Conservation (phyloP, 2,888 invertebrate species). For the Diarsia dahlii region DNA sequence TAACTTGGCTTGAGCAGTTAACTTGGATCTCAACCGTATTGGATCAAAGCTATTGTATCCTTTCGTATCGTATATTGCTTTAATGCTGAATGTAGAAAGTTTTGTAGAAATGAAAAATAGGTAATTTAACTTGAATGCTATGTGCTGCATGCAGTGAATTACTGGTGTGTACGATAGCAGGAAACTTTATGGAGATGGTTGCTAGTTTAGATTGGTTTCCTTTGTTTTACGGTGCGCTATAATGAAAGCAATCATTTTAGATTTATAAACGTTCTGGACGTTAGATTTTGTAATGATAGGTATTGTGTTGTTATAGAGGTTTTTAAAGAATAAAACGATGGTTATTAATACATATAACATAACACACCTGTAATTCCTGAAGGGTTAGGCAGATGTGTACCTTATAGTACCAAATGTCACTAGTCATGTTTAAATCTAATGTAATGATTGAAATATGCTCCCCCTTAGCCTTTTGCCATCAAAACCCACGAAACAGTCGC, state of each 20-base stretch:
- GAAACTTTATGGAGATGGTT: constrained; percentile 44
- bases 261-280: constrained; percentile 18
- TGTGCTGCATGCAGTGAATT: constrained; percentile 48
- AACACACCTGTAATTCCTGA: too few relatives aligned
- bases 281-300: not conserved
- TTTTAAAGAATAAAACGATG: not conserved
- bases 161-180: constrained; percentile 28
- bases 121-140: constrained; percentile 47
- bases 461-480: too few relatives aligned
- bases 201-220: constrained; percentile 46
- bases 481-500: too few relatives aligned
- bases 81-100: constrained; percentile 42
- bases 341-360: not conserved
- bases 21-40: constrained; percentile 48
- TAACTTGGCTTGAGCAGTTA: constrained; percentile 60
- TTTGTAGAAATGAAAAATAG: constrained; percentile 50
- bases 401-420: too few relatives aligned
- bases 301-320: not conserved
- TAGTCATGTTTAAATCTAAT: too few relatives aligned
- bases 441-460: too few relatives aligned
- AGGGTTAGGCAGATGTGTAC: too few relatives aligned
- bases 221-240: constrained; percentile 40
- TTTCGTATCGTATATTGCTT: constrained; percentile 28
- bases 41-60: constrained; percentile 48
- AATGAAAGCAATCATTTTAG: constrained; percentile 37